phyloP scores from a whole-genome alignment of 1,140 invertebrate species.

The Macrotrachela quadricornifera region DNA sequence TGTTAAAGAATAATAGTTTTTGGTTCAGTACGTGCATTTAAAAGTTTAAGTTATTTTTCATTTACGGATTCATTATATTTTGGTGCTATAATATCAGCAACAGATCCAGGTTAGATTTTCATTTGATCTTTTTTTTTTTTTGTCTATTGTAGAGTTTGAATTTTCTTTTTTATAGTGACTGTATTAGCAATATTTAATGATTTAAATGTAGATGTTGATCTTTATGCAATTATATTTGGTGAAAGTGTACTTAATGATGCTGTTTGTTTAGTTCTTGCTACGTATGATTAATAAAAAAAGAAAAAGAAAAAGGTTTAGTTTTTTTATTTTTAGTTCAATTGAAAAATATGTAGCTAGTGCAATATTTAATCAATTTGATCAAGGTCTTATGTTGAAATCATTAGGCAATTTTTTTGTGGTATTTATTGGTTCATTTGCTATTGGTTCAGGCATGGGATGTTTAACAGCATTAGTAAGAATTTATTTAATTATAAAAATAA shows the following conservation, averaged over 20 bases:
- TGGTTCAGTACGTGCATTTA: constrained; percentile 5
- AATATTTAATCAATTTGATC: constrained; percentile 47
- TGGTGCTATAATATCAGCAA: constrained; percentile 61
- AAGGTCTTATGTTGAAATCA: constrained; percentile 61
- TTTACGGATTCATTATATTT: constrained; percentile 39
- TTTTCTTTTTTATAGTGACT: constrained; percentile 39
- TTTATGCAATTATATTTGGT: constrained; percentile 96
- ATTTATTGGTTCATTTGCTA: constrained; percentile 66
- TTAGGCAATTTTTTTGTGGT: constrained; percentile 73
- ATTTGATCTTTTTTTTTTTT: background rate
- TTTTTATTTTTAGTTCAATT: constrained; percentile 48
- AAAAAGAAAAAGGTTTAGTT: background rate
- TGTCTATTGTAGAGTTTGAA: background rate
- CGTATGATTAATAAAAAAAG: constrained; percentile 40
- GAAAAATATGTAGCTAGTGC: constrained; percentile 53
- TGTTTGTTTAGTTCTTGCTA: constrained; percentile 80
- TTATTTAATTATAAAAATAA: too few relatives aligned
- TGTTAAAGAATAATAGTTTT: constrained; percentile 5
- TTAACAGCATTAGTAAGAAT: constrained; percentile 42
- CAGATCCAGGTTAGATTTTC: constrained; percentile 45
- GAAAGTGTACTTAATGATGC: constrained; percentile 97
- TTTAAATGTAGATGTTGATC: constrained; percentile 83
- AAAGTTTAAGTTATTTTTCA: constrained; percentile 42
- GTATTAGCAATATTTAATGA: constrained; percentile 82
- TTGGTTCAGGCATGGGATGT: constrained; percentile 73